These are phyloP conservation scores for Gallirallus australis DNA, from an alignment of 2,797 vertebrate species.

Conservation along the genomic window DNA sequence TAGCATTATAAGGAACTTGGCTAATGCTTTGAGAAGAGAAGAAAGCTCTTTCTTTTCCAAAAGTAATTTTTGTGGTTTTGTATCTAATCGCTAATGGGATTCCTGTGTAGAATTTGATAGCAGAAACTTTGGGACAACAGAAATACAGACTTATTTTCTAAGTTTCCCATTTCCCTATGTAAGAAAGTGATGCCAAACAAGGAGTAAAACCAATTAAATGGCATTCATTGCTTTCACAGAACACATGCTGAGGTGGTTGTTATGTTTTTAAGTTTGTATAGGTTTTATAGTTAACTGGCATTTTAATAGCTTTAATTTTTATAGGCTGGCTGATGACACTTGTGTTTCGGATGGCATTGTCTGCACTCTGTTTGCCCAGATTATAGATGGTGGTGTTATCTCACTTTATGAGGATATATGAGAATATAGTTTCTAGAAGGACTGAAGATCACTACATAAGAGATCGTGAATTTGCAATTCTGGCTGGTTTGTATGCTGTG, in stretches of 20 bases:
- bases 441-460: background rate
- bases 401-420: background rate
- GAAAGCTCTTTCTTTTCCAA: background rate
- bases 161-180: background rate
- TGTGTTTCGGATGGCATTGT: background rate
- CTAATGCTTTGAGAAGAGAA: background rate
- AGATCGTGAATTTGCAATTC: background rate
- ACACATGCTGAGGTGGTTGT: background rate
- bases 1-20: background rate
- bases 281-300: background rate
- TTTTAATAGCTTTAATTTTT: background rate
- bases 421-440: background rate
- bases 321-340: background rate
- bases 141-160: background rate
- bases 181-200: background rate
- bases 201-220: background rate
- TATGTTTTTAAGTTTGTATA: background rate
- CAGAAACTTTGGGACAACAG: background rate
- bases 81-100: background rate
- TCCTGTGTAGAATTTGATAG: background rate
- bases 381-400: background rate
- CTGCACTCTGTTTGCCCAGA: background rate
- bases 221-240: background rate
- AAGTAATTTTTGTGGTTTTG: background rate
- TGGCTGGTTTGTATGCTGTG: background rate